These are phyloP conservation scores for Tetanocera ferruginea DNA, from an alignment of 2,888 invertebrate species.

Conservation along the genomic window DNA sequence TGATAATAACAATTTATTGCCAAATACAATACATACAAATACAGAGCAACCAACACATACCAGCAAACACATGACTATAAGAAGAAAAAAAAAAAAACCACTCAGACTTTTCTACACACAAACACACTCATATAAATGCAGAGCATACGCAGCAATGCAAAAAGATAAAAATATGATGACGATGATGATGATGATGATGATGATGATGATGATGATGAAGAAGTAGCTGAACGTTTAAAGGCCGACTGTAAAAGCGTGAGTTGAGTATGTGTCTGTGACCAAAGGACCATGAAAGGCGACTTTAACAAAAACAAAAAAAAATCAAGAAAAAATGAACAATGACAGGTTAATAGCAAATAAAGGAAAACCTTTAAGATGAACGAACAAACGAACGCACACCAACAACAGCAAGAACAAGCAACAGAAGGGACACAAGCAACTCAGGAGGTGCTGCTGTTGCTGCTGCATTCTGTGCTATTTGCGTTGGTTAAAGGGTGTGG, in stretches of 20 bases:
- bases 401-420: not conserved
- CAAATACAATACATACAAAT: constrained; percentile 35
- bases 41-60: not conserved
- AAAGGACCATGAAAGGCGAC: constrained; percentile 9
- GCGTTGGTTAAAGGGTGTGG: not conserved
- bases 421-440: not conserved
- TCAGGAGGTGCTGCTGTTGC: too few species aligned
- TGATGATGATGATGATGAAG: constrained; percentile 41
- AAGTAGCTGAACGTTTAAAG: not conserved
- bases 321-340: constrained; percentile 65
- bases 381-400: constrained; percentile 37
- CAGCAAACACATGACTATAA: not conserved
- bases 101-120: not conserved
- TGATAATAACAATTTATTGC: constrained; percentile 67
- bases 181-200: not conserved
- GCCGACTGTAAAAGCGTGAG: not conserved
- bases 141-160: constrained; percentile 2
- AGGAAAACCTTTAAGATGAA: constrained; percentile 64
- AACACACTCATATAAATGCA: constrained; percentile 7
- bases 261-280: not conserved
- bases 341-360: constrained; percentile 69
- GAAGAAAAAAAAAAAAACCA: not conserved
- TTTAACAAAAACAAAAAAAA: not conserved
- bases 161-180: not conserved
- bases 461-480: too few species aligned